Percentiles rank a stretch among this genome's conserved stretches.
phyloP scores from a whole-genome alignment of 2,113 vertebrate species.

The Dryoscopus gambensis region DNA sequence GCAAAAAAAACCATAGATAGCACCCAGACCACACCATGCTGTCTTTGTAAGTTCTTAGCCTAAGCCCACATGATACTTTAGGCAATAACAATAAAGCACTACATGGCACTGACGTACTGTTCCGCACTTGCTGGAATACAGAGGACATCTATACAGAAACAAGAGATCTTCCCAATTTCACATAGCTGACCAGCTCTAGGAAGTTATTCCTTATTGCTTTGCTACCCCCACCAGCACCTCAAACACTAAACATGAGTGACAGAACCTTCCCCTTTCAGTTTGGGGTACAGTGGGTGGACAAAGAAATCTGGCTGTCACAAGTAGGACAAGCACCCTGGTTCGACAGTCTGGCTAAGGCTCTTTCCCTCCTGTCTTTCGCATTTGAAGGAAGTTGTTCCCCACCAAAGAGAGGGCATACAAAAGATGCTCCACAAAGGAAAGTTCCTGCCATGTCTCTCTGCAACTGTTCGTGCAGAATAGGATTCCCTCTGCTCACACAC shows the following conservation, averaged over 20 bases:
- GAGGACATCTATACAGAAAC: neutral
- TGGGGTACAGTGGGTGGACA: too few relatives aligned
- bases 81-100: neutral
- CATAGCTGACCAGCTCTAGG: neutral
- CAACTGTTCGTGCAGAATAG: neutral
- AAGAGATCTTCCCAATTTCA: neutral
- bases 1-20: neutral
- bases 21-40: neutral
- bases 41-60: neutral
- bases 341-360: neutral
- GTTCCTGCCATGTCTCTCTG: neutral
- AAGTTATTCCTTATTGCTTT: neutral
- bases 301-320: neutral
- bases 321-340: neutral
- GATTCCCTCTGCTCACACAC: neutral
- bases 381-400: neutral
- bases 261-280: neutral
- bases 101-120: neutral
- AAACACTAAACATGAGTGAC: neutral
- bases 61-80: neutral
- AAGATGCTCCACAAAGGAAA: neutral
- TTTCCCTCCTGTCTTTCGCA: neutral
- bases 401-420: neutral
- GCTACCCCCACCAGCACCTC: neutral
- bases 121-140: neutral